Evolutionary conservation across 2,113 vertebrate genomes (phyloP).

Genomic region (Pelecanus crispus): DNA sequence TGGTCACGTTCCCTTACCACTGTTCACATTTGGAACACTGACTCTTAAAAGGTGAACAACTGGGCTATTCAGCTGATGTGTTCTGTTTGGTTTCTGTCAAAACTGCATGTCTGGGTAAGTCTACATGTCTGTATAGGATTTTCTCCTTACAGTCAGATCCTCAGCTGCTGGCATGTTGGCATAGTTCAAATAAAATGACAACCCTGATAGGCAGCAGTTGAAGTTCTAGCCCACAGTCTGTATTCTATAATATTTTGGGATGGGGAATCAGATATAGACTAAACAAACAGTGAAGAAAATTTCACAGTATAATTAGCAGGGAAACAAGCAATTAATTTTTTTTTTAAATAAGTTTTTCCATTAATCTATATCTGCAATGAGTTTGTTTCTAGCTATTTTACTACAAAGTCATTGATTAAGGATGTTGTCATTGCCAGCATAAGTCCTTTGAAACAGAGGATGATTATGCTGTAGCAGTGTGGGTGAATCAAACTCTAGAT

Average conservation of each 20-base stretch:
- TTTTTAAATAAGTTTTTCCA: background rate
- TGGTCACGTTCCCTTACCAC: background rate
- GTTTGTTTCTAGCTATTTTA: background rate
- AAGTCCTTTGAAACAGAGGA: background rate
- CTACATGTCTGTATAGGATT: background rate
- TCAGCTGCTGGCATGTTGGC: background rate
- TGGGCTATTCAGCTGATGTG: background rate
- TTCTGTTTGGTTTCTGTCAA: background rate
- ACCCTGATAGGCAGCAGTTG: background rate
- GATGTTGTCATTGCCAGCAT: background rate
- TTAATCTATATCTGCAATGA: background rate
- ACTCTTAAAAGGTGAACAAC: background rate
- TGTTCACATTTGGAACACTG: background rate
- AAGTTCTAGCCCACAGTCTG: background rate
- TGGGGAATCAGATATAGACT: background rate
- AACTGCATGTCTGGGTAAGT: background rate
- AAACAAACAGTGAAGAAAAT: background rate
- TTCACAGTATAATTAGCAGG: background rate
- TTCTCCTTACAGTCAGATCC: background rate
- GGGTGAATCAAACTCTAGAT: background rate
- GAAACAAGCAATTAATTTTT: background rate
- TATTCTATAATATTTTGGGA: background rate
- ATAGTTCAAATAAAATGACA: background rate
- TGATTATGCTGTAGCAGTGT: background rate
- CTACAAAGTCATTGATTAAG: background rate